Conservation (phyloP, 1,140 invertebrate species). For the Drosophila navojoa region DNA sequence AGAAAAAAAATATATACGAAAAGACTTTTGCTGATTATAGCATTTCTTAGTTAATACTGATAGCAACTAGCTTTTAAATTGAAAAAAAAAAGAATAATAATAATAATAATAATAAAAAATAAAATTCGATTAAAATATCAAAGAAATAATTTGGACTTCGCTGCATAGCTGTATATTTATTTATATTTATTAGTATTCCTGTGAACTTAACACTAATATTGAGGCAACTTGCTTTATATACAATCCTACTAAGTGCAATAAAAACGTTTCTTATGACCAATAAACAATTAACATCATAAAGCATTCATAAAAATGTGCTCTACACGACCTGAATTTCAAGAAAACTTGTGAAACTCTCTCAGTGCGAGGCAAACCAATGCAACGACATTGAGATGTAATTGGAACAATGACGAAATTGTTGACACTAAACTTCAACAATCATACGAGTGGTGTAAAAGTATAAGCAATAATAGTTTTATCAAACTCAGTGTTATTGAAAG, state of each 20-base stretch:
- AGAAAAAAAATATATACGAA: slow-evolving; percentile 4
- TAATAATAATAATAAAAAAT: background rate
- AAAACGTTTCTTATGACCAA: slow-evolving; percentile 57
- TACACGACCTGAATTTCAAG: slow-evolving; percentile 9
- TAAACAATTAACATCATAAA: slow-evolving; percentile 34
- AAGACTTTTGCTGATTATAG: slow-evolving; percentile 35
- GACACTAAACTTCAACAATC: background rate
- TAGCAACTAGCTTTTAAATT: slow-evolving; percentile 38
- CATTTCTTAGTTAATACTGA: slow-evolving; percentile 34
- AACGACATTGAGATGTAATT: slow-evolving; percentile 24
- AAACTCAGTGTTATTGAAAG: too few species aligned
- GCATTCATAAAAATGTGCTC: slow-evolving; percentile 29
- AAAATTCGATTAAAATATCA: slow-evolving; percentile 21
- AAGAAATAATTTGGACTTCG: slow-evolving; percentile 14
- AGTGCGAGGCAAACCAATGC: slow-evolving; percentile 12
- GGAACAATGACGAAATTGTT: slow-evolving; percentile 1
- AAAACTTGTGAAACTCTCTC: slow-evolving; percentile 12
- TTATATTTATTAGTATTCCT: slow-evolving; percentile 5
- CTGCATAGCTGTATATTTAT: background rate
- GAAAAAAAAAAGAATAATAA: background rate
- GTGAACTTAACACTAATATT: background rate
- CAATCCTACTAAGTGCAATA: slow-evolving; percentile 37
- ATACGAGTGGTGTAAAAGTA: background rate
- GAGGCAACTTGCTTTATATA: background rate
- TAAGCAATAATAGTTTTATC: too few species aligned